Evolutionary conservation across 1,140 invertebrate genomes (phyloP), one percentile per base, ranked within the genome.

Genomic region (Pseudomyrmex gracilis): DNA sequence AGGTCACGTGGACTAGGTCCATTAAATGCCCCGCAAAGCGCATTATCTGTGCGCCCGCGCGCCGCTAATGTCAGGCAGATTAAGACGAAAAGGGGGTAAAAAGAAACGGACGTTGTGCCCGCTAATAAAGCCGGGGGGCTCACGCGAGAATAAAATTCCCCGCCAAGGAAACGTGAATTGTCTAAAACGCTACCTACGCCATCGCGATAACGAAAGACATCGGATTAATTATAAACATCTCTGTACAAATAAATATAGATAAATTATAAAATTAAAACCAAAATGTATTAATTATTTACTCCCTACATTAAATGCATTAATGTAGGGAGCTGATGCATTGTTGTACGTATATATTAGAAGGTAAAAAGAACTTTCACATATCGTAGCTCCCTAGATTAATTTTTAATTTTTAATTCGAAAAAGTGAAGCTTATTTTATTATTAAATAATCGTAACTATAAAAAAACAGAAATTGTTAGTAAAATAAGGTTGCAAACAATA

Each of bases 1-100:
- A 82, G 78, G 58, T 82, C 70, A 82, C 78, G 78, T 82, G 78
- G 78, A 82, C 70, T 45, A 24, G 68, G 70, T 82, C 58, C 47
- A 82, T 82, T 82, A 82, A 82, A 82, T 7, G 58, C 17, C 55
- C 45, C 13, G 70, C 57, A 74, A 82, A 63, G 78, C 47, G 78
- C 47, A 61, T 74, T 74, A 82, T 80, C 76, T 80, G 20, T 71
- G 24, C 43, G 49, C 34, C 9, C 24, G 61, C 47, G 73, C 73
- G 51, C 49, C 53, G 15, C 76, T 80, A 80, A 71, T 80, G 76
- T 49, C 53, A 70, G 66, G 43, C 55, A 80, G 66, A 80, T 80
- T 80, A 80, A 80, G 76, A 71, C 76, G 43, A 80, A 49, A 70
- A 22, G 64, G 53, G 34, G 24, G 51, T 70, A 60, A 80, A 78